Evolutionary conservation across 2,113 vertebrate genomes (phyloP), one percentile per base, ranked within the genome.

Genomic region (Muntiacus reevesi): DNA sequence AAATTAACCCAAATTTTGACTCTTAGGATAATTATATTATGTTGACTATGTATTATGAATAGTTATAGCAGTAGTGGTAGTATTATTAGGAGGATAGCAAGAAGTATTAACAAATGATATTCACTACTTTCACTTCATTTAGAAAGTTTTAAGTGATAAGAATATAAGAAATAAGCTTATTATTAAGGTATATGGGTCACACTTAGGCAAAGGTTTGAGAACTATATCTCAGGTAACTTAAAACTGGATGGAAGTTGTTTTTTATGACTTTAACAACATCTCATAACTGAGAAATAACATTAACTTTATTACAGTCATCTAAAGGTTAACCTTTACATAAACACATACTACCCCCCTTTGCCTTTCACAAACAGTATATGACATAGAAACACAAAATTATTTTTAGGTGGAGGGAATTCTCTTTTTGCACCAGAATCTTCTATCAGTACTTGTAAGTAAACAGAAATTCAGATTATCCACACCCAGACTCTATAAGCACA

Each of bases 321-420:
- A 52, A 57, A 91, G 25, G 28, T n/a, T 92, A 85, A 88, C 16
- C 27, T 59, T 62, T 78, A 13, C 2, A 40, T 47, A 8, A 82
- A 81, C 55, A 2, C 4, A 40, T n/a, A 62, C 30, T 95, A 45
- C 28, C 30, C 55, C 67, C 6, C 89, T 93, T 91, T 60, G 13
- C 7, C 27, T 78, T 95, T 97, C 59, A 87, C 90, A 59, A 84
- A 94, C n/a, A 76, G 36, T 36, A 83, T 23, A 36, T 85, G 43
- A 97, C 96, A 97, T 36, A 97, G 21, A 50, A 52, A 92, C 83
- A 67, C 28, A 88, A 6, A 25, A 0, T 94, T 15, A 87, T 74
- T 74, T 62, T 85, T 97, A 97, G 74, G 27, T 91, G 47, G 82
- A 85, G 33, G 52, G 16, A 96, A 87, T 64, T 27, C 82, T n/a